phyloP scores from a whole-genome alignment of 35 echinoderm and acorn worm species.

The Antedon bifida region DNA sequence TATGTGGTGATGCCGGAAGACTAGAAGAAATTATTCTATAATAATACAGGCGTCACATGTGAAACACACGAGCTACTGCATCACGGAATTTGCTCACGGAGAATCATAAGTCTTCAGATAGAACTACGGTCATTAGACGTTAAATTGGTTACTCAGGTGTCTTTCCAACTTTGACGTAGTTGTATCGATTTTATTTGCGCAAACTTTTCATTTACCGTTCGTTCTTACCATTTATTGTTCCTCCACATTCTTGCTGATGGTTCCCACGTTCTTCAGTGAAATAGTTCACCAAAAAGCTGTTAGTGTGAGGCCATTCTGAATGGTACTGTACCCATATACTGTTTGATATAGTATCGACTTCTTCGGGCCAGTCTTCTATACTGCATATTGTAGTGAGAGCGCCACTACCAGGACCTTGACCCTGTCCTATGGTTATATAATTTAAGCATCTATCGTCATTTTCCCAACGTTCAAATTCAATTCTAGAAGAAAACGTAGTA shows the following conservation, averaged over 20 bases:
- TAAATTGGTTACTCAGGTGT: no score
- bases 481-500: slow-evolving; percentile 7
- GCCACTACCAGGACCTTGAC: slow-evolving; percentile 12
- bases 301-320: slow-evolving; percentile 35
- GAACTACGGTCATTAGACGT: no score
- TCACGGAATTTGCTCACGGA: no score
- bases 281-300: slow-evolving; percentile 35
- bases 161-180: no score
- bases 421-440: slow-evolving; percentile 33
- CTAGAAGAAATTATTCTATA: no score
- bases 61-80: no score
- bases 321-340: slow-evolving; percentile 35
- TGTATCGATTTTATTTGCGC: no score
- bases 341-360: slow-evolving; percentile 29
- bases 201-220: no score
- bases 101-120: no score
- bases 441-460: slow-evolving; percentile 16
- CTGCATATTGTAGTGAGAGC: slow-evolving; percentile 19
- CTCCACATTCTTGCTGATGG: slow-evolving; percentile 24
- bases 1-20: no score
- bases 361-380: slow-evolving; percentile 5
- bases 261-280: slow-evolving; percentile 11
- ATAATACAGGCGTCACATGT: no score
- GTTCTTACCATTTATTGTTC: slow-evolving; percentile 38
- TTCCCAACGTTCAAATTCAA: slow-evolving; percentile 26